These are phyloP conservation scores for Coelopa pilipes DNA, from an alignment of 2,888 invertebrate species.

Conservation along the genomic window DNA sequence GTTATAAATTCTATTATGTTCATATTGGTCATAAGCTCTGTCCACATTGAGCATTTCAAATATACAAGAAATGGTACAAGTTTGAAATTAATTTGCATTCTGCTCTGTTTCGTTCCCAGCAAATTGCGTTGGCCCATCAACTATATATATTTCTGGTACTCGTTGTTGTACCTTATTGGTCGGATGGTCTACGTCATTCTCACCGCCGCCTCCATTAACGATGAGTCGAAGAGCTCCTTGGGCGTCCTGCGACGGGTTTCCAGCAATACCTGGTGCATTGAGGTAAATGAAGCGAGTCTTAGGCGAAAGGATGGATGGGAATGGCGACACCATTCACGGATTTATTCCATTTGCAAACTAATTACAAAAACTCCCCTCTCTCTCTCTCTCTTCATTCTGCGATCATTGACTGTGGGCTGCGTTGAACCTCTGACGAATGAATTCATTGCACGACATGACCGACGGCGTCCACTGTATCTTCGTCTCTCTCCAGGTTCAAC, in stretches of 20 bases:
- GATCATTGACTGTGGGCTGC: too few species aligned
- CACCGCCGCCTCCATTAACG: slow-evolving; percentile 70
- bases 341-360: too few species aligned
- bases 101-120: slow-evolving; percentile 44
- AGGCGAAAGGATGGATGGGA: too few species aligned
- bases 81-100: not conserved
- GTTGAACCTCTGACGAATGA: too few species aligned
- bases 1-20: not conserved
- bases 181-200: slow-evolving; percentile 70
- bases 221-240: slow-evolving; percentile 69
- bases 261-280: slow-evolving; percentile 59
- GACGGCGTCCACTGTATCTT: not conserved
- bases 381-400: too few species aligned
- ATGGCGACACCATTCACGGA: too few species aligned
- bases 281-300: slow-evolving; percentile 46
- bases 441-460: not conserved
- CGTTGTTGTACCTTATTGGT: slow-evolving; percentile 69
- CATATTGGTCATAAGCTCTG: not conserved
- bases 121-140: slow-evolving; percentile 66
- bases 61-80: slow-evolving; percentile 4
- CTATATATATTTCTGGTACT: slow-evolving; percentile 70
- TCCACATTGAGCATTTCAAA: slow-evolving; percentile 3
- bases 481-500: slow-evolving; percentile 67
- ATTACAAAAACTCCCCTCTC: too few species aligned
- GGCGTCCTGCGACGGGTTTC: slow-evolving; percentile 66